phyloP scores from a whole-genome alignment of 2,113 vertebrate species.

The Sylvilagus bachmani region DNA sequence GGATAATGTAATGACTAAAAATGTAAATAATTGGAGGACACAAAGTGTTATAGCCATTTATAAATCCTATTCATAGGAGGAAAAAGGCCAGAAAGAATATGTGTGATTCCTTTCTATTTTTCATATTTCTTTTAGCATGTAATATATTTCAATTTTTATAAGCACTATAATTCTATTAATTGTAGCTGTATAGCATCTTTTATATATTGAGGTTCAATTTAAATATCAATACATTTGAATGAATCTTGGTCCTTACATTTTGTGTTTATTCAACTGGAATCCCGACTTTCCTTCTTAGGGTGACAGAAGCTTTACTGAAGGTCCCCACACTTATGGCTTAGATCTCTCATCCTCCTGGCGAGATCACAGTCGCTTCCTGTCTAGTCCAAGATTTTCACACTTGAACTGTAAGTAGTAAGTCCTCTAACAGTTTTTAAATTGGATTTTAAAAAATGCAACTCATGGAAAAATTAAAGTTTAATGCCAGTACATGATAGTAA shows the following conservation, averaged over 20 bases:
- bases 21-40: slow-evolving; percentile 41
- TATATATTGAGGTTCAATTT: slow-evolving; percentile 31
- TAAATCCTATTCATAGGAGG: not conserved
- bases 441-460: slow-evolving; percentile 52
- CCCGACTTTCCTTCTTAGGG: slow-evolving; percentile 85
- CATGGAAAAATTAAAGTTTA: slow-evolving; percentile 58
- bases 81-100: slow-evolving; percentile 39
- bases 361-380: slow-evolving; percentile 84
- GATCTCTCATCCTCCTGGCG: slow-evolving; percentile 89
- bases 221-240: slow-evolving; percentile 48
- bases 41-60: slow-evolving; percentile 38
- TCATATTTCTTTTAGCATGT: not conserved
- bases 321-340: slow-evolving; percentile 84
- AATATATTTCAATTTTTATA: not conserved
- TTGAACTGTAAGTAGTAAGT: slow-evolving; percentile 90
- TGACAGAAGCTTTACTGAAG: slow-evolving; percentile 87
- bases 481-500: slow-evolving; percentile 40
- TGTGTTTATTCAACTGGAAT: slow-evolving; percentile 44
- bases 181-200: not conserved
- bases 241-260: not conserved
- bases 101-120: slow-evolving; percentile 2
- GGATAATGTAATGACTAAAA: slow-evolving; percentile 41
- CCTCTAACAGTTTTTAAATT: slow-evolving; percentile 54
- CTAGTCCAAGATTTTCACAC: slow-evolving; percentile 88
- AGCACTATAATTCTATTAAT: not conserved